Conservation (phyloP, 2,888 invertebrate species). For the Aleiodes alternator region DNA sequence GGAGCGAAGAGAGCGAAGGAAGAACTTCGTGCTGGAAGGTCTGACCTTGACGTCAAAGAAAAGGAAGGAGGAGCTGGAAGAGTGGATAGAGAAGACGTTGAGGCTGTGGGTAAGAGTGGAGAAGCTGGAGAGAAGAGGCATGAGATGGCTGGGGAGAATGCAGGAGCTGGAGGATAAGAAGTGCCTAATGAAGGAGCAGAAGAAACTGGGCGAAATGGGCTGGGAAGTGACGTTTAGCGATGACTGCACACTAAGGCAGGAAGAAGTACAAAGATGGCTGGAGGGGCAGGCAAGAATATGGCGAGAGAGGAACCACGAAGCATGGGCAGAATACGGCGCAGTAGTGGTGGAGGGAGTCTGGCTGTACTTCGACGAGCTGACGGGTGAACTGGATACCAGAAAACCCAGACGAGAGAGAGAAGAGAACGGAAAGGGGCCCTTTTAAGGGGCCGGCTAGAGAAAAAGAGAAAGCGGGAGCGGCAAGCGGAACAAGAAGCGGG, state of each 20-base stretch:
- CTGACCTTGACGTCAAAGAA: neutral
- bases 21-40: neutral
- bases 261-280: neutral
- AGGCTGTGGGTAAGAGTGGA: neutral
- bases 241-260: slow-evolving; percentile 1
- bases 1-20: neutral
- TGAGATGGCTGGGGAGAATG: neutral
- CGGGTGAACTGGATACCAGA: too few species aligned
- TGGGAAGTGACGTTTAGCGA: neutral
- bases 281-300: neutral
- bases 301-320: neutral
- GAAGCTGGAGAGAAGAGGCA: slow-evolving; percentile 1
- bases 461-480: too few species aligned
- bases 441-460: too few species aligned
- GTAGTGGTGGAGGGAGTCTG: neutral
- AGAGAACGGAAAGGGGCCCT: too few species aligned
- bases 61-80: slow-evolving; percentile 12
- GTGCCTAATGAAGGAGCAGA: neutral
- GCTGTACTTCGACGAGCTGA: too few species aligned
- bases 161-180: neutral
- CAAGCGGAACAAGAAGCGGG: too few species aligned
- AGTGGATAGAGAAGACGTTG: neutral
- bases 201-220: neutral
- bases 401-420: too few species aligned
- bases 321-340: neutral